Base-by-base conservation (phyloP, 2,113 vertebrate genomes). In the Seriola aureovittata region DNA sequence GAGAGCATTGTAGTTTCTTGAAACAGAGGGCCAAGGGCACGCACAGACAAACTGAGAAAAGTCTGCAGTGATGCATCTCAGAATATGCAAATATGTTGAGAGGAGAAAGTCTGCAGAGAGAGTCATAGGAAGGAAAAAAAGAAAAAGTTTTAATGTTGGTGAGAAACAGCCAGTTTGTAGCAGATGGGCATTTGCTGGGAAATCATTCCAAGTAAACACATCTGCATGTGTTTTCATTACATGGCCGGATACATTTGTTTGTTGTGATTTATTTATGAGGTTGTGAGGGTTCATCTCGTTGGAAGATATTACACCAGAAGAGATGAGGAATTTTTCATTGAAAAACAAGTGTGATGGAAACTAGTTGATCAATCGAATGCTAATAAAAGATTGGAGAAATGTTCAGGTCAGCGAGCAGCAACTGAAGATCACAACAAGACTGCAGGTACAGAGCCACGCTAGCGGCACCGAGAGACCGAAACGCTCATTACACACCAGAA, bases 201-300 rank as follows among this genome's bases (percentile, higher is more conserved):
- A 87, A 57, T 65, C 48, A 16, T 40, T 76, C 36, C 63, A 42
- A 70, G 69, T 52, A n/a, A 57, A 77, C 48, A 77, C 74, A 83
- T 85, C 66, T 78, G 85, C 60, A 81, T 80, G 79, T 50, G 74
- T 34, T 85, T 80, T 55, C 68, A 68, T 77, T 65, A 73, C 71
- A 69, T 60, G 52, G 63, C 40, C 14, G 38, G 75, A 83, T 75
- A 63, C 32, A 71, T 62, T 71, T 85, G 71, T 75, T 88, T 75
- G 75, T 71, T 55, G 46, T 70, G 67, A 74, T 78, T 44, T 76
- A 78, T 74, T 63, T 23, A 79, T 83, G 57, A 62, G 84, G 48
- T 52, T 42, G 64, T 66, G 84, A 85, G 72, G 29, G 58, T 50
- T 50, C 75, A 21, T 69, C 50, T 62, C 48, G 64, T 59, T 80